Percentiles rank a stretch among this genome's conserved stretches.
Conservation (phyloP, 2,797 vertebrate species). For the Bothrops alternatus region DNA sequence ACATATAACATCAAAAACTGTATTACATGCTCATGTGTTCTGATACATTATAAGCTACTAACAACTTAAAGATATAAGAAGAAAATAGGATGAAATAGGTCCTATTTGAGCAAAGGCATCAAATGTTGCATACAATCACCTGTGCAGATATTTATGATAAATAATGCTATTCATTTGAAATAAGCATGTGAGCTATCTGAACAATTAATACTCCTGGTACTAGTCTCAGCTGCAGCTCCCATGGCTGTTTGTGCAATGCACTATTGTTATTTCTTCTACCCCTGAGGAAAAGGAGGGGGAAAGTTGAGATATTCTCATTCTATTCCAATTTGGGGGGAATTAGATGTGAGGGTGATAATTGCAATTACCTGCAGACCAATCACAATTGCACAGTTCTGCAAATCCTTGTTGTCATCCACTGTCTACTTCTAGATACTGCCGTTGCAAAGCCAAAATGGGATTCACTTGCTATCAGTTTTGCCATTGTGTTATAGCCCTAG, state of each 20-base stretch:
- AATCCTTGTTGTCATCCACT: not conserved
- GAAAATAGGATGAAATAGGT: conserved; percentile 26
- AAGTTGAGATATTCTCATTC: not conserved
- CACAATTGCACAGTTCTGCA: not conserved
- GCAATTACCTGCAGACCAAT: not conserved
- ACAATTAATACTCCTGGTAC: not conserved
- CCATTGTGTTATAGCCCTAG: not conserved
- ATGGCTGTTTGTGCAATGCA: not conserved
- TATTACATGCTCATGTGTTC: conserved; percentile 49
- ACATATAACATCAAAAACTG: conserved; percentile 52
- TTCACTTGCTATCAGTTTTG: not conserved
- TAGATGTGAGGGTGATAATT: not conserved
- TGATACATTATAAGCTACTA: conserved; percentile 52
- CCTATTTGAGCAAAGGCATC: conserved; percentile 29
- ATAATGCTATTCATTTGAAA: conserved; percentile 34
- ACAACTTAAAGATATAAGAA: conserved; percentile 46
- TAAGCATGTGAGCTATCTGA: not conserved
- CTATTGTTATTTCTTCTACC: not conserved
- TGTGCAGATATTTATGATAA: conserved; percentile 1
- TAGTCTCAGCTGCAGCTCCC: not conserved
- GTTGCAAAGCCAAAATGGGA: not conserved
- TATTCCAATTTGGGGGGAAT: not conserved
- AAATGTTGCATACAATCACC: conserved; percentile 23
- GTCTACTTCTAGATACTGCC: not conserved
- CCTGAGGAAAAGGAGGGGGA: not conserved